Percentiles rank a stretch among this genome's conserved stretches.
These are phyloP conservation scores for Synchiropus splendidus DNA, from an alignment of 2,113 vertebrate genomes.

Conservation along the genomic window DNA sequence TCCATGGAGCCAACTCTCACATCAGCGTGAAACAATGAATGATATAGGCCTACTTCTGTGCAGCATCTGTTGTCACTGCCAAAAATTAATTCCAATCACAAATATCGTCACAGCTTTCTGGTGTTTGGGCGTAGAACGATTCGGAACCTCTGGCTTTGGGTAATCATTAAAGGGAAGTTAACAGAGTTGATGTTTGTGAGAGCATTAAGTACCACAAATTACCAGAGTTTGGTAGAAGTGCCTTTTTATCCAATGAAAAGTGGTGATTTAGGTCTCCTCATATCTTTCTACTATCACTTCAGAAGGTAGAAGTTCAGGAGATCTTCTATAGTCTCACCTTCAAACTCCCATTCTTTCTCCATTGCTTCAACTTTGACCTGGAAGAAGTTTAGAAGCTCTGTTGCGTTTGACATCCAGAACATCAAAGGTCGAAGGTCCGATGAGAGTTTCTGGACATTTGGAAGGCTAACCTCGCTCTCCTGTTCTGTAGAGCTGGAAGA, in stretches of 20 bases:
- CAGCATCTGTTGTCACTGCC: too few relatives aligned
- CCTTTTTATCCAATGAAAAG: too few relatives aligned
- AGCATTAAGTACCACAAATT: not conserved
- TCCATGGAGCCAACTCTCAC: too few relatives aligned
- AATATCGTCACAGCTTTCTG: too few relatives aligned
- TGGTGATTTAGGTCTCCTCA: too few relatives aligned
- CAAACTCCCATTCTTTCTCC: conserved; percentile 87
- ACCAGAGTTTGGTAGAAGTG: not conserved
- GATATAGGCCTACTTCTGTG: too few relatives aligned
- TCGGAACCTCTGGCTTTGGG: too few relatives aligned
- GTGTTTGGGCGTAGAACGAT: too few relatives aligned
- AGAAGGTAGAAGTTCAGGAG: not conserved
- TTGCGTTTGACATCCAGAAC: conserved; percentile 94
- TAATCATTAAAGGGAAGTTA: too few relatives aligned
- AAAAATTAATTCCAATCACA: too few relatives aligned
- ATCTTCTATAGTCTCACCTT: conserved; percentile 62
- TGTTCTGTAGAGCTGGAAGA: conserved; percentile 65
- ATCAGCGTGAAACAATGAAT: too few relatives aligned
- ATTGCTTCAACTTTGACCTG: conserved; percentile 81
- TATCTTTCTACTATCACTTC: not conserved
- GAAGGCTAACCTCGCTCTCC: conserved; percentile 56
- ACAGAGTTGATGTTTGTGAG: not conserved
- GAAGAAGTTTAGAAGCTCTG: conserved; percentile 84
- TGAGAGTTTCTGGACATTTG: conserved; percentile 74
- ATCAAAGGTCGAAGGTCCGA: conserved; percentile 81